phyloP scores from a whole-genome alignment of 2,888 invertebrate species.

The Xestia sexstrigata region DNA sequence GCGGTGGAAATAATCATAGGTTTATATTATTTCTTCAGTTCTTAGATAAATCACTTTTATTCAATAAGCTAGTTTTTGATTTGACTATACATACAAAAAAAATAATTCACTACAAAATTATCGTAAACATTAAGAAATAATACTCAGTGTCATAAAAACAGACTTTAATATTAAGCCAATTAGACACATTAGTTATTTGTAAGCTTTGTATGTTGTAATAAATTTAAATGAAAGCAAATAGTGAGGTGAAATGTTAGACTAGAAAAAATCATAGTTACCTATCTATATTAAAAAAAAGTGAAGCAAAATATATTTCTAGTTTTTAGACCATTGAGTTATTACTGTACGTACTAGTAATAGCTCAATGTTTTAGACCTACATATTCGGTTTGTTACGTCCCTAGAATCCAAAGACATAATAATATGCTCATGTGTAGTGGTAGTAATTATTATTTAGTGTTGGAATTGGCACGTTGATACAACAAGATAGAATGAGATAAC shows the following conservation, averaged over 20 bases:
- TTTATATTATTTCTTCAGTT: neutral
- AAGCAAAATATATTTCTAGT: constrained; percentile 33
- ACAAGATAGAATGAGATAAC: neutral
- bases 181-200: constrained; percentile 46
- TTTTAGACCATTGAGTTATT: too few relatives aligned
- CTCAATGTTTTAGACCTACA: constrained; percentile 57
- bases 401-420: neutral
- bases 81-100: neutral
- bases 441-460: neutral
- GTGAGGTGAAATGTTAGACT: constrained; percentile 79
- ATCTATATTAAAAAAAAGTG: constrained; percentile 25
- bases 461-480: neutral
- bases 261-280: constrained; percentile 55
- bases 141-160: constrained; percentile 14
- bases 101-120: constrained; percentile 14
- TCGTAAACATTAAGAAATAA: constrained; percentile 19
- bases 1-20: neutral
- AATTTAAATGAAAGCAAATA: constrained; percentile 85
- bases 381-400: constrained; percentile 17
- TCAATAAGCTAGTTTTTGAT: constrained; percentile 6
- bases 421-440: neutral
- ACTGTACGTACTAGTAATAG: too few relatives aligned
- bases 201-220: constrained; percentile 67
- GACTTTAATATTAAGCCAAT: constrained; percentile 31
- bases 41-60: neutral